Evolutionary conservation across 2,888 invertebrate species (phyloP).

Genomic region (Furcula furcula): DNA sequence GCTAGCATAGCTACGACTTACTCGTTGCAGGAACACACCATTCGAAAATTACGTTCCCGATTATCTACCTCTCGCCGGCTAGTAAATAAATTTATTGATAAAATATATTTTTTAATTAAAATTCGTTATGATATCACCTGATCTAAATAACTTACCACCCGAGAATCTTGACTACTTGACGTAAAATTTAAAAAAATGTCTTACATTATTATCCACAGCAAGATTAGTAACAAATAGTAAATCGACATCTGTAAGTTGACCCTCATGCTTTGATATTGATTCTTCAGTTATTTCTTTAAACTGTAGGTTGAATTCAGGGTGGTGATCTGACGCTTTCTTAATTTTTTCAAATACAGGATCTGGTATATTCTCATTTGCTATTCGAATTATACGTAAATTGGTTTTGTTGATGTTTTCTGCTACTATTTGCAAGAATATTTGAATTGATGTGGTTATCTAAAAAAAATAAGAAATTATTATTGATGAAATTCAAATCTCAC

Average conservation of each 20-base stretch:
- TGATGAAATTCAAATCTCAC: background rate
- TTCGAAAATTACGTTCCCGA: no score
- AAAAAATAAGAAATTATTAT: conserved; percentile 1
- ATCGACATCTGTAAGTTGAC: conserved; percentile 15
- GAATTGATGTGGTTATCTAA: conserved; percentile 24
- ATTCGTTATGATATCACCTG: no score
- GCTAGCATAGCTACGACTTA: no score
- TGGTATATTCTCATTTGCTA: conserved; percentile 9
- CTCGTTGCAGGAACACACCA: no score
- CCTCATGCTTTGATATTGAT: background rate
- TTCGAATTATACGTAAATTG: conserved; percentile 22
- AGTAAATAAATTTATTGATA: background rate
- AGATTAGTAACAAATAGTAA: conserved; percentile 27
- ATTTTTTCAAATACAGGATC: conserved; percentile 17
- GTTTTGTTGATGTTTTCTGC: conserved; percentile 33
- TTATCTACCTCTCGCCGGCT: no score
- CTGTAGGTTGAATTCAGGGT: conserved; percentile 15
- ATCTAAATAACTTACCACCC: no score
- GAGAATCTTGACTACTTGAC: no score
- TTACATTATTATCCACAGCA: conserved; percentile 22
- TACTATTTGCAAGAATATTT: conserved; percentile 34
- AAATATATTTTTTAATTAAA: background rate
- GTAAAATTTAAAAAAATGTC: no score
- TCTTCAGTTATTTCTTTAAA: conserved; percentile 15
- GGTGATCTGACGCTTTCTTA: conserved; percentile 7